Evolutionary conservation across 2,888 invertebrate species (phyloP), one percentile per base, ranked within the genome.

Genomic region (Xylocampa areola): DNA sequence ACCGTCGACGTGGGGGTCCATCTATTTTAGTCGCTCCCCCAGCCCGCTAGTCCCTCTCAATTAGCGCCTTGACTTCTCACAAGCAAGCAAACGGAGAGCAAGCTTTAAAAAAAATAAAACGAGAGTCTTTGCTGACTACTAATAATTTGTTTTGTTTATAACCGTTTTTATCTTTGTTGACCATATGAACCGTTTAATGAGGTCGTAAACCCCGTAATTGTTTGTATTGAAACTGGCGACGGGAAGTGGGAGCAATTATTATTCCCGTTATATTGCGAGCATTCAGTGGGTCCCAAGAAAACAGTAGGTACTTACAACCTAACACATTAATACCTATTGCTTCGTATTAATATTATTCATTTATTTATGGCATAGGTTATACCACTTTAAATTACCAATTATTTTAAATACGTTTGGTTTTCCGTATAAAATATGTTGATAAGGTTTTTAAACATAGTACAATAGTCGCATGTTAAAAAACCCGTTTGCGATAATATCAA

Each of bases 21-120:
- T 73, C 79, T 83, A 83, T 82, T 81, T 80, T 69, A 69, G 76
- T 74, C 55, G 75, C 64, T 59, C 49, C 64, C 60, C 54, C 60
- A 51, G 58, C 45, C 19, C 44, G 70, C 66, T 62, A 52, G 62
- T 50, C 70, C 54, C 62, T 71, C 67, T 73, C 76, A 79, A 76
- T 80, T 79, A 79, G 55, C 77, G 64, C 59, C 47, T 69, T 58
- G 63, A 61, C 33, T 52, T 65, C 51, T 41, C 48, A 49, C 27
- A 54, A n/a, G n/a, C n/a, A n/a, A n/a, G n/a, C n/a, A n/a, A n/a
- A n/a, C n/a, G n/a, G 36, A 43, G 45, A 16, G 29, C 49, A 59
- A 39, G 14, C 27, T 51, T 59, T 39, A 23, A 65, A 39, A 45
- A 50, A 44, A 40, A 54, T 50, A 69, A 49, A 54, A n/a, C 8